phyloP scores from a whole-genome alignment of 2,113 vertebrate genomes.

The Ivindomyrus marchei region DNA sequence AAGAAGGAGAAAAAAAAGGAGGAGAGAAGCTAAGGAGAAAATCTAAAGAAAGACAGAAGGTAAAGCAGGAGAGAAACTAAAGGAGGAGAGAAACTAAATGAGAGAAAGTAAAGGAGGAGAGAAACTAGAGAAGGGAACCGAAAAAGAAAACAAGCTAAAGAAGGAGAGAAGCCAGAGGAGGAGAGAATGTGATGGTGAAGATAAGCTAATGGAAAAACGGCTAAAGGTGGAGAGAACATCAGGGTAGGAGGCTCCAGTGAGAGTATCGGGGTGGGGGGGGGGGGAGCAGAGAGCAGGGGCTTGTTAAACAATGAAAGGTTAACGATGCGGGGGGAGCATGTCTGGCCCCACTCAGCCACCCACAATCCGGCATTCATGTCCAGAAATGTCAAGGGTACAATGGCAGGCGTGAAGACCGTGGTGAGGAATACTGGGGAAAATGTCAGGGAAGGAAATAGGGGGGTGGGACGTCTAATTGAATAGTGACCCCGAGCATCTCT shows the following conservation, averaged over 20 bases:
- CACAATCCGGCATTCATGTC: neutral
- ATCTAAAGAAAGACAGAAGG: too few species aligned
- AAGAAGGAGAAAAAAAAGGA: too few species aligned
- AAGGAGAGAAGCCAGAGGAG: neutral
- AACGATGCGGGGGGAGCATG: neutral
- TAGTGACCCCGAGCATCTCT: neutral
- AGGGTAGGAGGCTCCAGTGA: neutral
- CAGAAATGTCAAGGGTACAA: neutral
- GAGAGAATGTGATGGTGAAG: neutral
- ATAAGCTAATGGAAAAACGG: neutral
- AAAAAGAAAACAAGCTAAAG: too few species aligned
- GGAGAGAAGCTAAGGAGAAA: too few species aligned
- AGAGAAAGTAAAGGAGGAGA: too few species aligned
- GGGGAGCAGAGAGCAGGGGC: neutral
- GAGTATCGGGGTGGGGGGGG: neutral
- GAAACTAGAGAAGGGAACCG: neutral
- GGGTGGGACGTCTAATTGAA: neutral
- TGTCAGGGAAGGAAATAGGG: neutral
- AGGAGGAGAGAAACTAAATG: neutral
- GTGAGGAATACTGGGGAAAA: neutral
- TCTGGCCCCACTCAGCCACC: neutral
- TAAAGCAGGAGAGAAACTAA: neutral
- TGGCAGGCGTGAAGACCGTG: neutral
- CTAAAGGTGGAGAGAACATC: neutral
- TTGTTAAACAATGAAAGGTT: slow-evolving; percentile 24